Evolutionary conservation across 1,140 invertebrate genomes (phyloP).

Genomic region (Ganaspis sp.): DNA sequence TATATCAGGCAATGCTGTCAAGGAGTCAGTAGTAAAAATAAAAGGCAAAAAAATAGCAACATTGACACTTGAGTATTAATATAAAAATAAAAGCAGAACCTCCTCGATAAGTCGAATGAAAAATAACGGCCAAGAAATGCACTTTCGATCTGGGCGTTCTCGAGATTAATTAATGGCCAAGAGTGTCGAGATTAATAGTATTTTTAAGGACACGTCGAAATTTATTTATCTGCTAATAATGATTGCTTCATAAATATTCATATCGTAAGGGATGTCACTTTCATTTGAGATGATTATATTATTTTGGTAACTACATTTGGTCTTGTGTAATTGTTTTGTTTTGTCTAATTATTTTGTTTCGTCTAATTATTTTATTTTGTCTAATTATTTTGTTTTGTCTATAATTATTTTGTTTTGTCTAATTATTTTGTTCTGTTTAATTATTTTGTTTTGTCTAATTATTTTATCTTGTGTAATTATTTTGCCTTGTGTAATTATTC

Average conservation of each 20-base stretch:
- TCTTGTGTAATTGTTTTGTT: too few relatives aligned
- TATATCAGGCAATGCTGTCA: conserved; percentile 28
- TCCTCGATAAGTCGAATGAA: conserved; percentile 18
- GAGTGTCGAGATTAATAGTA: conserved; percentile 20
- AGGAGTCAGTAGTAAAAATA: conserved; percentile 33
- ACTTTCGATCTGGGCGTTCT: conserved; percentile 16
- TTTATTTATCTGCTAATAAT: conserved; percentile 6
- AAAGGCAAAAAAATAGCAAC: background rate
- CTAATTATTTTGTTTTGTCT: too few relatives aligned
- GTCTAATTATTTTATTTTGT: too few relatives aligned
- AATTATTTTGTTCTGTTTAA: too few relatives aligned
- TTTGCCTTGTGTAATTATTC: too few relatives aligned
- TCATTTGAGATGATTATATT: too few relatives aligned
- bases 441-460: too few relatives aligned
- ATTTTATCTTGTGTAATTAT: too few relatives aligned
- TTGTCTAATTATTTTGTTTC: too few relatives aligned
- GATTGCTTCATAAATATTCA: background rate
- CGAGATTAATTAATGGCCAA: conserved; percentile 3
- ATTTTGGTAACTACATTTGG: too few relatives aligned
- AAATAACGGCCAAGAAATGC: background rate
- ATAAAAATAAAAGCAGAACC: background rate
- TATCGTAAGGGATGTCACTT: too few relatives aligned
- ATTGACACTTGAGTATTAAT: conserved; percentile 9
- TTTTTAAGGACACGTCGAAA: background rate
- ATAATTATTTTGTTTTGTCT: too few relatives aligned